Evolutionary conservation across 2,797 vertebrate genomes (phyloP), one percentile per base, ranked within the genome.

Genomic region (Myotis vivesi): DNA sequence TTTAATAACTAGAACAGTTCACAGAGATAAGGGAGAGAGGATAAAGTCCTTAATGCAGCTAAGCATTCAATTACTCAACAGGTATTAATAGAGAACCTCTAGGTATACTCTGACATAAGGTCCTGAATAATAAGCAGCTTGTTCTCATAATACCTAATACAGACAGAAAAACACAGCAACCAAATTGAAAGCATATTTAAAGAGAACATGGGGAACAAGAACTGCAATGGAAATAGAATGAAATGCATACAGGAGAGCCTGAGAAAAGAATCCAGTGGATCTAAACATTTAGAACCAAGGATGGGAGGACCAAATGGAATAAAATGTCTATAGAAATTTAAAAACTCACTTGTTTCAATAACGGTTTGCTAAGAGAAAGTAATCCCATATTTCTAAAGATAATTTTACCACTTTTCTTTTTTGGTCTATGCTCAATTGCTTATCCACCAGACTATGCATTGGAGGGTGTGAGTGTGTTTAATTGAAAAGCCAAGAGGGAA

Each of bases 341-440:
- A 66, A 44, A 75, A 44, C 25, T 44, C 33, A 64, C 46, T 80
- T 62, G 53, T 55, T 95, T 92, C 69, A 76, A 76, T 81, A 33
- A 86, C 25, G 8, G 36, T 80, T 77, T 93, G 16, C 62, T 77
- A 87, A 62, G 20, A 95, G 89, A 96, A 95, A 92, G 84, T 41
- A 82, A 87, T 22, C 68, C 12, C 33, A 11, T 92, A 84, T 57
- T 89, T 93, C 66, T 76, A 66, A 55, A 94, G 72, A 44, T 57
- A 73, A 76, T 62, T 77, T 84, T 57, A 87, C 8, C 41, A 49
- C 36, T 69, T 49, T n/a, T 8, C 11, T 55, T 69, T 23, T 38
- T 66, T 38, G 38, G 53, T 62, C 89, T 68, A 7, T 55, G 49
- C 10, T 94, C n/a, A 75, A 51, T 15, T 90, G 41, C 7, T 44